A percentile compares a stretch with the other conserved stretches of the same genome.
phyloP scores from a whole-genome alignment of 2,888 invertebrate genomes.

The Eupithecia vulgata region DNA sequence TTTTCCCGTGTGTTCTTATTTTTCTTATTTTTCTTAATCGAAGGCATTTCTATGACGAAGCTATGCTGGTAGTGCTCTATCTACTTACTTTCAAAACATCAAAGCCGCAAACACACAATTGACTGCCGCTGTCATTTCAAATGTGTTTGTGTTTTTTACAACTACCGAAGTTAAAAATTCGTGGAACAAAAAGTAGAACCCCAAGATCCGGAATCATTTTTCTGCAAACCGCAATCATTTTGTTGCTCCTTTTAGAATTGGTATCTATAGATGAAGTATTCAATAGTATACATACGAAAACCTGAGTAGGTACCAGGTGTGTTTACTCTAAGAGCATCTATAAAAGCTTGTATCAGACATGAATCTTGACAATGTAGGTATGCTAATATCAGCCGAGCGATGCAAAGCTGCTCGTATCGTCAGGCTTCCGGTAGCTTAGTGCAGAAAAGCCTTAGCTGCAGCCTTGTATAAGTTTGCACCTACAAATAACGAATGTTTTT shows the following conservation, averaged over 20 bases:
- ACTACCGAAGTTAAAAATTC: too few species aligned
- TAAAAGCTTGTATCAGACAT: not conserved
- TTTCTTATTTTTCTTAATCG: too few species aligned
- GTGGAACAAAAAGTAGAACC: too few species aligned
- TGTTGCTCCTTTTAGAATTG: not conserved
- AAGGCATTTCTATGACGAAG: too few species aligned
- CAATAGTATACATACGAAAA: not conserved
- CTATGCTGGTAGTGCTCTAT: too few species aligned
- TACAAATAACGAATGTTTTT: not conserved
- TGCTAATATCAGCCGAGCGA: conserved; percentile 17
- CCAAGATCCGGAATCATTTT: not conserved
- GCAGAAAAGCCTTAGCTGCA: conserved; percentile 46
- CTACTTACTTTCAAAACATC: too few species aligned
- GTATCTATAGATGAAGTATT: not conserved
- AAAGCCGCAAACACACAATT: too few species aligned
- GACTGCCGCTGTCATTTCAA: too few species aligned
- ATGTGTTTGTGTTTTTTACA: too few species aligned
- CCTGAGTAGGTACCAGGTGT: not conserved
- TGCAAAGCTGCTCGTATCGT: conserved; percentile 27
- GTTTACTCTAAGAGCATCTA: not conserved
- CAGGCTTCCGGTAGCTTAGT: conserved; percentile 54
- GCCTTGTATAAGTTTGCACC: not conserved
- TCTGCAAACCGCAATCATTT: not conserved
- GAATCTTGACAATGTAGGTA: conserved; percentile 18
- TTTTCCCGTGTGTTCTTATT: too few species aligned